Evolutionary conservation across 1,140 invertebrate genomes (phyloP), one percentile per base, ranked within the genome.

Genomic region (Carcinoscorpius rotundicauda): DNA sequence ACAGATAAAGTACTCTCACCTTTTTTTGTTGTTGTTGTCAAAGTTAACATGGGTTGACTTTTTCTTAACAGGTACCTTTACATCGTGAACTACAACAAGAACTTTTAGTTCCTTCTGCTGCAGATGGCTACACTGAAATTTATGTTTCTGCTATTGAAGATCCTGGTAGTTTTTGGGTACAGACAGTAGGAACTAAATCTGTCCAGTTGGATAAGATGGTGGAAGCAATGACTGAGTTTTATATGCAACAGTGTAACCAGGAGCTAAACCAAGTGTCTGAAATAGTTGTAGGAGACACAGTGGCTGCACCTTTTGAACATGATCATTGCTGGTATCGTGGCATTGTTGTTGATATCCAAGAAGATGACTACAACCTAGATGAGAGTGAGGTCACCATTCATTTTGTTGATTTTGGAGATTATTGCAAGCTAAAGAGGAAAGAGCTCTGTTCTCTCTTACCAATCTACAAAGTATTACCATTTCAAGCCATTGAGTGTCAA

Each of bases 101-200:
- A 61, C 61, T 61, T 58, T 69, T 75, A 5, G 59, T 67, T 3
- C 61, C 69, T 69, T 69, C 66, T 64, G 61, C 56, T 51, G 65
- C 63, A 63, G 82, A 84, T 65, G 80, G 82, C 5, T 81, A 80
- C 49, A 82, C 89, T 71, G 85, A 91, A 75, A 86, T 92, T 5
- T 91, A 85, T 77, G 86, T 93, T 3, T 89, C 87, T 3, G 87
- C 88, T 1, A 82, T 89, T 62, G 84, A 85, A 29, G 83, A 82
- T n/a, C 88, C 89, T 9, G 83, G 81, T 3, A 82, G 84, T 49
- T 92, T 93, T 76, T 93, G 89, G 88, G 78, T 92, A 11, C 89
- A 93, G 78, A 81, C 91, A 58, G 79, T 87, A 52, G 84, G 85
- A 0, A 79, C 83, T 3, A 83, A 85, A 71, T 83, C 84, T 4